Conservation (phyloP, 2,888 invertebrate genomes). For the Pollenia labialis region DNA sequence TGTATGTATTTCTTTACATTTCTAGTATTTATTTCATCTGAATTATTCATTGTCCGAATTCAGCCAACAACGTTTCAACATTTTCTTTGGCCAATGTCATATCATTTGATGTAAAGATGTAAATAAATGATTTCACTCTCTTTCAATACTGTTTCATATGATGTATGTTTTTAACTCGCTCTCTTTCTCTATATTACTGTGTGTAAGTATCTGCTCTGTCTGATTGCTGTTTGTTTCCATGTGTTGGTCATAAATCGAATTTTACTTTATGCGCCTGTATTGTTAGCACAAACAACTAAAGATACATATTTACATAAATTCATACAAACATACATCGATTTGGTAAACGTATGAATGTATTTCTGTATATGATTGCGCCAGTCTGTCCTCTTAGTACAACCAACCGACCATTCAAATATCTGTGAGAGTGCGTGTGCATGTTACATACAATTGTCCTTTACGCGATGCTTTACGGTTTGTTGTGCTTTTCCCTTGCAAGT, state of each 20-base stretch:
- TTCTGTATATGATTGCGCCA: conserved; percentile 4
- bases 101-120: too few relatives aligned
- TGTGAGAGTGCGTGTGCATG: conserved; percentile 6
- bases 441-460: conserved; percentile 64
- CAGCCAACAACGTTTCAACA: too few relatives aligned
- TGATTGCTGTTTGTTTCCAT: conserved; percentile 73
- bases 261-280: conserved; percentile 80
- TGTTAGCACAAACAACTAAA: conserved; percentile 56
- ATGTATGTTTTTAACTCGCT: conserved; percentile 58
- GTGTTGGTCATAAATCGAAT: conserved; percentile 84
- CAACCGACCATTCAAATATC: conserved; percentile 9
- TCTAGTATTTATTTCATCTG: too few relatives aligned
- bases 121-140: background rate
- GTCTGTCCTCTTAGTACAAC: conserved; percentile 25
- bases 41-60: too few relatives aligned
- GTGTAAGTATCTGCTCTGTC: conserved; percentile 31
- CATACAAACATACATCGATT: conserved; percentile 16
- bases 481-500: conserved; percentile 78
- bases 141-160: conserved; percentile 53
- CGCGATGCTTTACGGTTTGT: conserved; percentile 83
- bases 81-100: too few relatives aligned
- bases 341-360: background rate
- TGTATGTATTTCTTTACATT: too few relatives aligned
- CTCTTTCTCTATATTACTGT: conserved; percentile 67
- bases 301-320: background rate